A percentile compares a stretch with the other conserved stretches of the same genome.
These are phyloP conservation scores for Penaeus vannamei DNA, from an alignment of 1,140 invertebrate genomes.

Conservation along the genomic window DNA sequence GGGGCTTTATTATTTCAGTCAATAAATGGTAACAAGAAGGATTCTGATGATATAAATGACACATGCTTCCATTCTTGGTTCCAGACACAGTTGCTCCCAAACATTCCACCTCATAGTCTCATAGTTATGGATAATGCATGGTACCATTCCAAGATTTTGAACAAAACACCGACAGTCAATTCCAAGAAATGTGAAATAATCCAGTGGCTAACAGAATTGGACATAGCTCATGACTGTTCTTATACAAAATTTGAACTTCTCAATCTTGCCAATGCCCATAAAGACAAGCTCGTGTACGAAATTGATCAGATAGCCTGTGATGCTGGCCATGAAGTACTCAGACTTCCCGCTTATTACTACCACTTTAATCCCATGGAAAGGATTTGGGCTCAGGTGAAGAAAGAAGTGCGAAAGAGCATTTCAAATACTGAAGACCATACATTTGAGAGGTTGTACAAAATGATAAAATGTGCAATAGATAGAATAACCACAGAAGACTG, in stretches of 20 bases:
- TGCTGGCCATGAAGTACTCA: conserved; percentile 9
- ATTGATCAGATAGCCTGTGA: conserved; percentile 21
- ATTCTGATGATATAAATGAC: conserved; percentile 67
- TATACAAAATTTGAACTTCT: conserved; percentile 32
- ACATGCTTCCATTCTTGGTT: conserved; percentile 65
- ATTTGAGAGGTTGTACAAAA: not conserved
- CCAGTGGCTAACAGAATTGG: conserved; percentile 15
- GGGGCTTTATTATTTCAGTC: conserved; percentile 56
- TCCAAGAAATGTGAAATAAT: conserved; percentile 3
- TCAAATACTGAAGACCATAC: not conserved
- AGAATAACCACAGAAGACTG: conserved; percentile 17
- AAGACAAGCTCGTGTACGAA: not conserved
- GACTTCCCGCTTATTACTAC: conserved; percentile 37
- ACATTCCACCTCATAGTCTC: conserved; percentile 69
- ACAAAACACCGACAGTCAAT: conserved; percentile 37
- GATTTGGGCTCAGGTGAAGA: conserved; percentile 34
- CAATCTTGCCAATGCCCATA: not conserved
- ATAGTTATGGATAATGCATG: conserved; percentile 71
- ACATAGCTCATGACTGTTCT: not conserved
- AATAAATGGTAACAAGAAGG: conserved; percentile 47
- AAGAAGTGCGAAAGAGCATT: not conserved
- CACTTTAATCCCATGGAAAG: conserved; percentile 28
- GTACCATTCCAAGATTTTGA: conserved; percentile 70
- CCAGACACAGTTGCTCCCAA: conserved; percentile 69
- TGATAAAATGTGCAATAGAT: not conserved